These are phyloP conservation scores for Pachyuromys duprasi DNA, from an alignment of 2,797 vertebrate genomes.

Conservation along the genomic window DNA sequence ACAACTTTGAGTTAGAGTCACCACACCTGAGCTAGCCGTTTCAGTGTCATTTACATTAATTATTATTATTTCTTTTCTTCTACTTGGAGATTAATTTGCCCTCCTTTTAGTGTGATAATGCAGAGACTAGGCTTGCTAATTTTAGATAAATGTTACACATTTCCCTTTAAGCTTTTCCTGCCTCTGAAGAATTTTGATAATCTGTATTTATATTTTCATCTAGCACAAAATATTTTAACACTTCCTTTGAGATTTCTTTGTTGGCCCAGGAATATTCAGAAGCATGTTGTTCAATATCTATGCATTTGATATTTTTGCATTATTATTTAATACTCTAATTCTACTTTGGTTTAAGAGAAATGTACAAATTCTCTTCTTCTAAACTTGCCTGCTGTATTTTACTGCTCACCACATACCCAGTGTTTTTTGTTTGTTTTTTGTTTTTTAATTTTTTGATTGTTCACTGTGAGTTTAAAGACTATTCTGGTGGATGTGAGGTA, in stretches of 20 bases:
- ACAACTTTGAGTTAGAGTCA: not conserved
- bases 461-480: not conserved
- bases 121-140: not conserved
- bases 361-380: not conserved
- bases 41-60: not conserved
- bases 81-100: not conserved
- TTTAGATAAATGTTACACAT: not conserved
- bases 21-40: not conserved
- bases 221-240: not conserved
- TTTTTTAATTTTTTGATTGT: not conserved
- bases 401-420: not conserved
- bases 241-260: not conserved
- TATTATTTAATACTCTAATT: not conserved
- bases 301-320: not conserved
- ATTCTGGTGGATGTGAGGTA: not conserved
- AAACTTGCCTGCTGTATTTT: not conserved
- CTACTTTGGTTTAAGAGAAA: not conserved
- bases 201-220: not conserved
- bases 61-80: not conserved
- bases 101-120: not conserved
- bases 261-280: not conserved
- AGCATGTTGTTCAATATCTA: not conserved
- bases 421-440: not conserved
- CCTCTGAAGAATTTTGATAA: not conserved
- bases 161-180: not conserved